Conservation (phyloP, 1,140 invertebrate genomes). For the Eufriesea mexicana region DNA sequence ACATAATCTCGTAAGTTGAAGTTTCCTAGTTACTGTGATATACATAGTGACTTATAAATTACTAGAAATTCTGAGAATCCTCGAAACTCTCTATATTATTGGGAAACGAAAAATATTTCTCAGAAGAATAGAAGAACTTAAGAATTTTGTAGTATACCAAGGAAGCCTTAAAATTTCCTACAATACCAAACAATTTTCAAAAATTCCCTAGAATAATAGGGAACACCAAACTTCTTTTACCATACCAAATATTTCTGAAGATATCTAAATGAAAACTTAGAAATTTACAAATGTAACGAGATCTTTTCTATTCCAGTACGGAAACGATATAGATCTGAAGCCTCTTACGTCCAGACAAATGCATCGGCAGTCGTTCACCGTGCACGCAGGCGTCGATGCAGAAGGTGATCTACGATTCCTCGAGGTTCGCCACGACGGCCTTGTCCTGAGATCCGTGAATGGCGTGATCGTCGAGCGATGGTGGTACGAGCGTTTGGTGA, state of each 20-base stretch:
- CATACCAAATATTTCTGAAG: neutral
- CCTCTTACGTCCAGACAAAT: slow-evolving; percentile 95
- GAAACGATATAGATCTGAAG: slow-evolving; percentile 98
- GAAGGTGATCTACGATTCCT: slow-evolving; percentile 96
- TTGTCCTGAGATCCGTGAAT: slow-evolving; percentile 95
- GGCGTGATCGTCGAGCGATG: slow-evolving; percentile 98
- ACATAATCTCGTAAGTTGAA: slow-evolving; percentile 91
- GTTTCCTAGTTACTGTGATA: neutral
- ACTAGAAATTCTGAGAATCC: neutral
- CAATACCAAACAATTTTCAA: neutral
- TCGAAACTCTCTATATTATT: no score
- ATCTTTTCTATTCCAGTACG: slow-evolving; percentile 85
- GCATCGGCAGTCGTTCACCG: slow-evolving; percentile 98
- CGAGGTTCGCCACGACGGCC: slow-evolving; percentile 98
- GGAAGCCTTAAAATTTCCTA: no score
- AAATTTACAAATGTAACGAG: neutral
- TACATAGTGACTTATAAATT: neutral
- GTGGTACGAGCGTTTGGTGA: slow-evolving; percentile 99
- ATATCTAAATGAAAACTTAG: neutral
- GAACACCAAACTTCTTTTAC: neutral
- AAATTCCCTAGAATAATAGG: neutral
- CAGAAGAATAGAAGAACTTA: no score
- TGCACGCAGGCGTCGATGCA: slow-evolving; percentile 96
- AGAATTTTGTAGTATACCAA: no score
- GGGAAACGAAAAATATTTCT: no score